Percentiles rank a stretch among this genome's conserved stretches.
These are phyloP conservation scores for Nemapogon koenigi DNA, from an alignment of 2,888 invertebrate genomes.

Conservation along the genomic window DNA sequence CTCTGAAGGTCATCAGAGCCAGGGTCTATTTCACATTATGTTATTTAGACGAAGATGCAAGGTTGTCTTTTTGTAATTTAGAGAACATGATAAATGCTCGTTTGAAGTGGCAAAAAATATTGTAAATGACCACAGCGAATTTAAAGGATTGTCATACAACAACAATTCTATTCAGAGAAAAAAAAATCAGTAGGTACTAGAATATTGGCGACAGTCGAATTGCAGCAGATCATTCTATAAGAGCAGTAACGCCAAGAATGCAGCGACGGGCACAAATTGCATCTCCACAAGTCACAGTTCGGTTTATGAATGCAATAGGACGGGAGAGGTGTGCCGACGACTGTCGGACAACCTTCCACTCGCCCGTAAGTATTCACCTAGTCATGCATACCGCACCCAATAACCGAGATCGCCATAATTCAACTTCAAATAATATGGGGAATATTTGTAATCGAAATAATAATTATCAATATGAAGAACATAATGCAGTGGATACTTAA, in stretches of 20 bases:
- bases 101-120: conserved; percentile 8
- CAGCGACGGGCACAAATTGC: conserved; percentile 34
- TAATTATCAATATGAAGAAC: too few relatives aligned
- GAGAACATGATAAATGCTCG: conserved; percentile 14
- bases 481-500: too few relatives aligned
- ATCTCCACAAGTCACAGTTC: conserved; percentile 22
- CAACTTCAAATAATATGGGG: too few relatives aligned
- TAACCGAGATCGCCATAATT: too few relatives aligned
- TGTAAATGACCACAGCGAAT: conserved; percentile 11
- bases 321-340: conserved; percentile 47
- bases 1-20: too few relatives aligned
- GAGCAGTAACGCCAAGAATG: conserved; percentile 32
- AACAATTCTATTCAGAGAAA: conserved; percentile 20
- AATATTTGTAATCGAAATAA: too few relatives aligned
- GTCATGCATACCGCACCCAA: conserved; percentile 6
- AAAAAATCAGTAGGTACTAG: conserved; percentile 11
- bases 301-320: conserved; percentile 6
- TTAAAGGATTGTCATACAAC: conserved; percentile 15
- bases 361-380: conserved; percentile 26
- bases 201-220: conserved; percentile 1
- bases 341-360: conserved; percentile 48
- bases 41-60: conserved; percentile 18
- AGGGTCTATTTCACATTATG: too few relatives aligned
- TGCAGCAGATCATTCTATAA: conserved; percentile 6
- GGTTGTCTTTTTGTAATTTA: conserved; percentile 20